phyloP scores from a whole-genome alignment of 2,113 vertebrate species.

The Tetraodon nigroviridis region DNA sequence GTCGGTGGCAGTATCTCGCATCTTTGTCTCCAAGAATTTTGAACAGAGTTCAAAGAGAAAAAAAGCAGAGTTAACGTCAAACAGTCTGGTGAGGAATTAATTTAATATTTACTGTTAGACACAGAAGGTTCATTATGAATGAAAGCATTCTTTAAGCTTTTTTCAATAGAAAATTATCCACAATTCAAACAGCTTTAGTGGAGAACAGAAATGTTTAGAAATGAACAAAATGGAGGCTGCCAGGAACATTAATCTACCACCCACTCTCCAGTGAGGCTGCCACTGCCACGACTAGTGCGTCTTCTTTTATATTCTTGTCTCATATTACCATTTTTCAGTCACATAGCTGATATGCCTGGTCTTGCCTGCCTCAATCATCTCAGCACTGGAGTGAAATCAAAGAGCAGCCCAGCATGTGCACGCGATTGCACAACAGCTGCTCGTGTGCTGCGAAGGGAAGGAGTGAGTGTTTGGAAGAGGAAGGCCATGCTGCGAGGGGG shows the following conservation, averaged over 20 bases:
- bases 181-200: slow-evolving; percentile 53
- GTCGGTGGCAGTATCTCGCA: slow-evolving; percentile 46
- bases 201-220: slow-evolving; percentile 57
- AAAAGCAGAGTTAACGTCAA: slow-evolving; percentile 42
- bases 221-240: slow-evolving; percentile 62
- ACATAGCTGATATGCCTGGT: slow-evolving; percentile 78
- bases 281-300: slow-evolving; percentile 61
- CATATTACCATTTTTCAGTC: slow-evolving; percentile 67
- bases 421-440: slow-evolving; percentile 75
- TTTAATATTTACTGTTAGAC: slow-evolving; percentile 53
- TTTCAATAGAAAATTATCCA: slow-evolving; percentile 53
- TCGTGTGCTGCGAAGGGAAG: slow-evolving; percentile 39
- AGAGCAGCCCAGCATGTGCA: slow-evolving; percentile 62
- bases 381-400: slow-evolving; percentile 68
- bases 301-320: slow-evolving; percentile 70
- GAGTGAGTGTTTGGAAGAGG: slow-evolving; percentile 49
- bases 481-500: slow-evolving; percentile 17
- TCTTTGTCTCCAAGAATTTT: slow-evolving; percentile 50
- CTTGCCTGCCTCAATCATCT: slow-evolving; percentile 75
- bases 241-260: slow-evolving; percentile 65
- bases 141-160: slow-evolving; percentile 42
- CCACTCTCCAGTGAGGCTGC: slow-evolving; percentile 60
- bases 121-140: slow-evolving; percentile 45
- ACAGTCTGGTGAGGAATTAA: slow-evolving; percentile 53
- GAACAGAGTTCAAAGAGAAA: slow-evolving; percentile 40